Evolutionary conservation across 2,113 vertebrate genomes (phyloP), one percentile per base, ranked within the genome.

Genomic region (Raphicerus campestris): DNA sequence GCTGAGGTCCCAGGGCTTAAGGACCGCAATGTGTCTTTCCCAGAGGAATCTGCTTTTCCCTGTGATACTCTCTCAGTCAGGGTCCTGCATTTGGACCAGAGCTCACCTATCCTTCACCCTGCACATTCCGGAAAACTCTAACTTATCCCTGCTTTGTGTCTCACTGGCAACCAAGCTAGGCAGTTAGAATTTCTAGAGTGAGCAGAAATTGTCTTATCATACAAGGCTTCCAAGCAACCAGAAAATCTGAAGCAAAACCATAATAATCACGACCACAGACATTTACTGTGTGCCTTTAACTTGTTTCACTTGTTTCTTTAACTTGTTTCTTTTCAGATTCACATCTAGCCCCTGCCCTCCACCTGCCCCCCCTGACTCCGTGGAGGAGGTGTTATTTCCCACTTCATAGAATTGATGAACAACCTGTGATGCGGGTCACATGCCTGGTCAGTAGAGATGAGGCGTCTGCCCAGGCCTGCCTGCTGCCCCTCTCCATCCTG

Each of bases 391-490:
- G 0, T n/a, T n/a, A 14, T 39, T 87, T 39, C 24, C 49, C 13
- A 22, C 9, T 28, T 39, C 6, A 1, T 30, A 6, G 24, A 35
- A n/a, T 0, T 13, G 1, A 2, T 60, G 78, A 89, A 24, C 35
- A 55, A 35, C 32, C 16, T 28, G 77, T 61, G 63, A 28, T 83
- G 30, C 11, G 9, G 35, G 24, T 35, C 42, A 51, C 10, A 83
- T 0, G 0, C 17, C 39, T 35, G 56, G 56, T 55, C 11, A 16
- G 11, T 28, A 32, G 84, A 45, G 56, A 49, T 2, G 11, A 7
- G 1, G 28, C 1, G 0, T 35, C 6, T 7, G 35, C 0, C 30
- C 39, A 45, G 19, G 30, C 35, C 58, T 1, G 1, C 47, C 30
- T 9, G 22, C 60, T 0, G 0, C 55, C 26, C 84, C 11, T 35